Base-by-base conservation (phyloP, 2,888 invertebrate genomes). In the Trimorus sp. region DNA sequence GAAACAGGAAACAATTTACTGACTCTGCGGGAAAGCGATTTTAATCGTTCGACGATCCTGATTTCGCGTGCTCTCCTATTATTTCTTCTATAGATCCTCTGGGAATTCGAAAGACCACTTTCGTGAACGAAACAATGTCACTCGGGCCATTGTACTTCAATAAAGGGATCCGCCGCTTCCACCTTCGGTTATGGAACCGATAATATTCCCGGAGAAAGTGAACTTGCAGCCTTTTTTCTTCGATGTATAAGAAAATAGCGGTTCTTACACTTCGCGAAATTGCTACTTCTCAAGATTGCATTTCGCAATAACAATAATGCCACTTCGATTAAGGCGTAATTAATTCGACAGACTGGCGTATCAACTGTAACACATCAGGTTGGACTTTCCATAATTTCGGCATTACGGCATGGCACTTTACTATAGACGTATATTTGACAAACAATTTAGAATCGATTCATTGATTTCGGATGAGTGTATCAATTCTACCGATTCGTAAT, bases 11-110 rank as follows among this genome's bases (percentile, higher is more conserved):
- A 83, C 82, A 84, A 84, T 84, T 84, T 82, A 82, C 84, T 74
- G 59, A 69, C 71, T 82, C 59, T 77, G 82, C 85, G 86, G 85
- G 88, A 88, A 88, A 89, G 88, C 87, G 86, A 88, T 87, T 86
- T 83, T 84, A 84, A 87, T 87, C 85, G 85, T 85, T 86, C 76
- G 83, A 65, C 76, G 82, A 84, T 84, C 48, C 83, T 76, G 68
- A 75, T 79, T 75, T 83, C 84, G 83, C 78, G 79, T 83, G 78
- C 68, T 79, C 78, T 66, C 60, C 63, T 58, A 84, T 81, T 84
- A 84, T 80, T 81, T 82, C 80, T 82, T 70, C 70, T 69, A 68
- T 54, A 76, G 73, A 78, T 84, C 83, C 79, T 76, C 70, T 84
- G 83, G 80, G 84, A 85, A 85, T 75, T 70, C 54, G 54, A 71